phyloP scores from a whole-genome alignment of 2,113 vertebrate species.

The Sebastes schlegelii region DNA sequence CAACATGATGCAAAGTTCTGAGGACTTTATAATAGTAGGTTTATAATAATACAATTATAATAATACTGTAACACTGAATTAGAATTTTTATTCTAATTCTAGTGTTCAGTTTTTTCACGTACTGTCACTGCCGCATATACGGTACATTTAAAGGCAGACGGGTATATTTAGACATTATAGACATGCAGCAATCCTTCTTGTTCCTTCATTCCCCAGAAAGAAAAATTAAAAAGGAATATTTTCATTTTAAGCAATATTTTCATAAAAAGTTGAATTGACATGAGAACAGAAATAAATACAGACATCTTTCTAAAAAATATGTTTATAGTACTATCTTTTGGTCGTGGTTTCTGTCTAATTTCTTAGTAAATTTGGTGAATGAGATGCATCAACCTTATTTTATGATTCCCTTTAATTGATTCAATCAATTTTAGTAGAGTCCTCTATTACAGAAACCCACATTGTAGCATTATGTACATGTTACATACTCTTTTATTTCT shows the following conservation, averaged over 20 bases:
- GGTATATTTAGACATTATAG: conserved; percentile 4
- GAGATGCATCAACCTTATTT: neutral
- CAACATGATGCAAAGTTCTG: conserved; percentile 15
- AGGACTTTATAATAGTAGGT: neutral
- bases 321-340: neutral
- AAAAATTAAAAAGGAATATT: neutral
- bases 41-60: neutral
- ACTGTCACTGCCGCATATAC: neutral
- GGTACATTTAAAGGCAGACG: neutral
- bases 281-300: conserved; percentile 13
- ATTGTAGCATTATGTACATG: too few relatives aligned
- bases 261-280: neutral
- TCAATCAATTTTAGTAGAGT: neutral
- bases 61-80: neutral
- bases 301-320: neutral
- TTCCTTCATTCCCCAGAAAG: neutral
- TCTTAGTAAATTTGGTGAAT: neutral
- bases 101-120: neutral
- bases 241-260: neutral
- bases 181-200: conserved; percentile 31
- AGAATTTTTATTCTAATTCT: too few relatives aligned
- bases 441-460: neutral
- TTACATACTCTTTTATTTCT: too few relatives aligned
- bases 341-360: neutral
- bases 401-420: neutral